These are phyloP conservation scores for Aix galericulata DNA, from an alignment of 2,113 vertebrate species.

Conservation along the genomic window DNA sequence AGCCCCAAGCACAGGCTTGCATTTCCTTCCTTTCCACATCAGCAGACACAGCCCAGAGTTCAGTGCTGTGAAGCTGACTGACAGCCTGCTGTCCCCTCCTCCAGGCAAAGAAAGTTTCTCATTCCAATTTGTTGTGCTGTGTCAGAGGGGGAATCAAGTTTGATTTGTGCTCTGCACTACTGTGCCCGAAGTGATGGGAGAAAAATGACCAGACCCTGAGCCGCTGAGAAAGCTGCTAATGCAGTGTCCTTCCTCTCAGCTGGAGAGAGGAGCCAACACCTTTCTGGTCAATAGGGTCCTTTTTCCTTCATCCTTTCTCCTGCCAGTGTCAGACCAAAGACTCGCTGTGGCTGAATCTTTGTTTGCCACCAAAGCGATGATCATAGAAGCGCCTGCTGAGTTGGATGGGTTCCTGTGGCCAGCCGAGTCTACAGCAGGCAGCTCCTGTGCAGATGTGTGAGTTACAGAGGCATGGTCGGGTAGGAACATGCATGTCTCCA, in stretches of 20 bases:
- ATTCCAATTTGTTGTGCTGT: background rate
- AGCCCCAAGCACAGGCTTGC: background rate
- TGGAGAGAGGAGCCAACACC: background rate
- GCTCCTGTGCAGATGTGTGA: background rate
- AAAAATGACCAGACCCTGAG: background rate
- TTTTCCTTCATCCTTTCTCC: background rate
- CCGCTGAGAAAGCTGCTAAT: background rate
- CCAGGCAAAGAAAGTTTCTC: background rate
- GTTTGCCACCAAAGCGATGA: background rate
- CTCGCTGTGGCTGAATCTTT: background rate
- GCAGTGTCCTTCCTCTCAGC: background rate
- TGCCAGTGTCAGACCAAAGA: background rate
- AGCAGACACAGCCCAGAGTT: background rate
- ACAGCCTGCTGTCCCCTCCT: background rate
- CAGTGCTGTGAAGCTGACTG: background rate
- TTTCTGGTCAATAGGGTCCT: background rate
- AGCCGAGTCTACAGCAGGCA: background rate
- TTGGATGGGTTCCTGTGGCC: background rate
- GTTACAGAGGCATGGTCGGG: background rate
- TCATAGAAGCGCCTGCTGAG: background rate
- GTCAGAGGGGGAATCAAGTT: background rate
- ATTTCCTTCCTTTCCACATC: background rate
- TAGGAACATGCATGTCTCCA: background rate
- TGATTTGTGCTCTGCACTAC: background rate
- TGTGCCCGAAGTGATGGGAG: background rate